Conservation (phyloP, 2,113 vertebrate species). For the Zosterops hypoxanthus region DNA sequence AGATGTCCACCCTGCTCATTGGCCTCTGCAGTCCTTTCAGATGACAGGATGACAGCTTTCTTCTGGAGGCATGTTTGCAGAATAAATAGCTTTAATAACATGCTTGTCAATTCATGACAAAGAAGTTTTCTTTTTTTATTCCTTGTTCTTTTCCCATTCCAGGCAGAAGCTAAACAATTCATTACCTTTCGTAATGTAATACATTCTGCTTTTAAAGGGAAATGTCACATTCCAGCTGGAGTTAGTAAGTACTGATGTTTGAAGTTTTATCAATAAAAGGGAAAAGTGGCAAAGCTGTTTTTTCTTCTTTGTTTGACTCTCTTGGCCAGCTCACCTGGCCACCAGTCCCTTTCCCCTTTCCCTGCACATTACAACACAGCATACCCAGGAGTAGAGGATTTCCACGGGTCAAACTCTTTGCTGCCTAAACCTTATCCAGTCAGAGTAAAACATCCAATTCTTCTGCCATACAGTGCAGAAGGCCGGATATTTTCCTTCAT, state of each 20-base stretch:
- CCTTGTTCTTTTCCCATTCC: background rate
- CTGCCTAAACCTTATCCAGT: background rate
- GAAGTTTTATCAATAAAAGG: background rate
- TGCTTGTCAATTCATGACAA: background rate
- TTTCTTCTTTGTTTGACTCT: background rate
- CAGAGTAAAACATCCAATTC: background rate
- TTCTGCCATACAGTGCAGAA: background rate
- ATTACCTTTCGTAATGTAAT: background rate
- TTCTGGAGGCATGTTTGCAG: background rate
- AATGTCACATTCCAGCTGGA: background rate
- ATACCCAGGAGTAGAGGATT: background rate
- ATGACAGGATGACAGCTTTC: background rate
- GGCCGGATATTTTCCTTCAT: background rate
- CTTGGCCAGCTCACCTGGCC: background rate
- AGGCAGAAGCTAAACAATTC: background rate
- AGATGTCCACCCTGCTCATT: background rate
- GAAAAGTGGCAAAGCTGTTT: background rate
- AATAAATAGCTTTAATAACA: constrained; percentile 24
- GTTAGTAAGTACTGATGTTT: background rate
- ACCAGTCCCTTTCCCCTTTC: background rate
- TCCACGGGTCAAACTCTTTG: background rate
- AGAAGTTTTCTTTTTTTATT: background rate
- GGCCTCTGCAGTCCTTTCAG: background rate
- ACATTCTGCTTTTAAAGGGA: background rate
- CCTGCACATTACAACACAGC: background rate